Base-by-base conservation (phyloP, 2,888 invertebrate genomes). In the Drosophila imparisetae region DNA sequence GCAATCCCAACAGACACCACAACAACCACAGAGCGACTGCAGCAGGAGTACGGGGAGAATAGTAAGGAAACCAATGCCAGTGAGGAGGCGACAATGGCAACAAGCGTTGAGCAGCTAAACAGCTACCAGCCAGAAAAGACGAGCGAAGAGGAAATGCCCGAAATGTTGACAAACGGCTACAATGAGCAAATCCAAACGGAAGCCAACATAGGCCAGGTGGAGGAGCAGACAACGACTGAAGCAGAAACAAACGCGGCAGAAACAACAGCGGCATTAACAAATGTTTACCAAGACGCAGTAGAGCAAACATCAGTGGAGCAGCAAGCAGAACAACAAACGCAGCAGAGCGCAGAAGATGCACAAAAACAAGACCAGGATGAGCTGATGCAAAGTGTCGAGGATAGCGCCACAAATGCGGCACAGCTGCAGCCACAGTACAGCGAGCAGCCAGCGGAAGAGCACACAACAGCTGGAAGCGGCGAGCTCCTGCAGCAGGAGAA, bases 91-190 rank as follows among this genome's bases (percentile, higher is more conserved):
- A 71, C 83, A 52, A 70, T 69, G 8, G 48, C 54, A 13, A 40
- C 24, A 3, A 66, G 50, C 36, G 32, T 52, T 42, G 80, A 76
- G 53, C 72, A 67, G 32, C 55, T 48, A 8, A 24, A 32, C 45
- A 30, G 34, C 60, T 67, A 78, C 15, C 64, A 67, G 57, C 58
- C 71, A 13, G 66, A 74, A 36, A 45, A 64, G 18, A 40, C 54
- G 1, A 78, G 72, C 60, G 78, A 79, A 27, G 81, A 83, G 58
- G 70, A 84, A 75, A 83, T 83, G 78, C 81, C 83, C 58, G 87
- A 89, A 70, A 83, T 85, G 75, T 71, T 86, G 67, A 89, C 85
- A 76, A 87, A 86, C 72, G 72, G 76, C 36, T 89, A 89, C 76
- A 78, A 72, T 59, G 83, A 81, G 36, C 74, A 78, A 72, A 63